A percentile compares a stretch with the other conserved stretches of the same genome.
Evolutionary conservation across 1,140 invertebrate genomes (phyloP).

Genomic region (Meloidogyne floridensis): DNA sequence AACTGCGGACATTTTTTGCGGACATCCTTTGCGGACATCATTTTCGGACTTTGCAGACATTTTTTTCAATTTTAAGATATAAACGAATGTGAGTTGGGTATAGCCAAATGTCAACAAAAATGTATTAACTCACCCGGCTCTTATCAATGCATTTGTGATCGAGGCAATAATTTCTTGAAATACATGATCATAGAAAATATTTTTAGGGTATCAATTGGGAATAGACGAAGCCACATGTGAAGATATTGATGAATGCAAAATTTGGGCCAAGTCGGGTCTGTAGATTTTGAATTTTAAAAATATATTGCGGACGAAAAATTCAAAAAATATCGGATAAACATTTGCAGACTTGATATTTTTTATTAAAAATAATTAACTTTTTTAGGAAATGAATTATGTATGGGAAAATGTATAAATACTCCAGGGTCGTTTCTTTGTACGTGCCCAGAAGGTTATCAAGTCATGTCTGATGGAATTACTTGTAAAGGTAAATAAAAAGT

Average conservation of each 20-base stretch:
- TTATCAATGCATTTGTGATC: constrained; percentile 67
- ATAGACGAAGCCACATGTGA: constrained; percentile 61
- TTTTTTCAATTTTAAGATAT: constrained; percentile 42
- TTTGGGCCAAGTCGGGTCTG: constrained; percentile 46
- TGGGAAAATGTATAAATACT: constrained; percentile 54
- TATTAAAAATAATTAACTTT: not conserved
- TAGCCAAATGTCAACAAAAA: constrained; percentile 45
- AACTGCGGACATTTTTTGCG: too few relatives aligned
- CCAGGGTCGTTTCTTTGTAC: constrained; percentile 59
- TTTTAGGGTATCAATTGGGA: constrained; percentile 65
- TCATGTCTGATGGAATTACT: constrained; percentile 56
- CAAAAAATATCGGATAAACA: not conserved
- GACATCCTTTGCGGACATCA: too few relatives aligned
- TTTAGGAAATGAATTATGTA: constrained; percentile 46
- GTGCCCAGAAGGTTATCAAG: constrained; percentile 58
- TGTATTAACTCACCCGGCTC: constrained; percentile 54
- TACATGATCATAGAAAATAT: too few relatives aligned
- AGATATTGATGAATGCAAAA: constrained; percentile 68
- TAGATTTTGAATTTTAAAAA: not conserved
- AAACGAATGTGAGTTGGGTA: constrained; percentile 42
- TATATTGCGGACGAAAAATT: too few relatives aligned
- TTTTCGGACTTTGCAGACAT: not conserved
- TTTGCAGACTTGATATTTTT: not conserved
- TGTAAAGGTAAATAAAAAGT: constrained; percentile 49
- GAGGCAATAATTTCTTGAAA: constrained; percentile 50